Base-by-base conservation (phyloP, 2,797 vertebrate species). In the Trematomus bernacchii region DNA sequence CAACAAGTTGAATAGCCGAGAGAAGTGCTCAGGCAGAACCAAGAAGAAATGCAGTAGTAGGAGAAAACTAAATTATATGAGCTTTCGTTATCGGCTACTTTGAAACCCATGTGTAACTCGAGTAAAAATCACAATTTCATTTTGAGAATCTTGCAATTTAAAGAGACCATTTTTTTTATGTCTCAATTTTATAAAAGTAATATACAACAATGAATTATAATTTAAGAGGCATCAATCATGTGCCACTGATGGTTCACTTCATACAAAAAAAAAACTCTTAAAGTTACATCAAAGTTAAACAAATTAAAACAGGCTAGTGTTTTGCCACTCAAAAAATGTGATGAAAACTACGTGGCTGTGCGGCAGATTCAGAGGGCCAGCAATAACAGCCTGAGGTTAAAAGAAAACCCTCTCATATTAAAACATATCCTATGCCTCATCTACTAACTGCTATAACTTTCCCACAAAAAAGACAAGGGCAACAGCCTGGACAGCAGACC, bases 381-480 rank as follows among this genome's bases (percentile, higher is more conserved):
- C 18, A 94, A 93, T 85, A 94, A 92, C 83, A 92, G 65, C 65
- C 64, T 71, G 75, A 74, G 77, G 72, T 71, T 62, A 48, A 60
- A 60, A 75, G 71, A 66, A 74, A 77, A 70, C 67, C 1, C 27
- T 64, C 47, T 85, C 46, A 73, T 70, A 80, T 77, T 79, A 80
- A 88, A 67, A 88, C 64, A 70, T 82, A 67, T 70, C 57, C 54
- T 64, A 65, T 50, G 63, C 60, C 40, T 76, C 48, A 44, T 65
- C 68, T 59, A 46, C 69, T 66, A 77, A 78, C 43, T 77, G 57
- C 68, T 67, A 4, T 21, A 60, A 44, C 40, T 85, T 87, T 83
- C 52, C 60, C 30, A 58, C 1, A 30, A 80, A 72, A 75, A 80
- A 73, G 50, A 43, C 44, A 74, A 68, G 60, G 63, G 58, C 61